A percentile compares a stretch with the other conserved stretches of the same genome.
These are phyloP conservation scores for Montipora foliosa DNA, from an alignment of 64 coral and sea anemone species.

Conservation along the genomic window DNA sequence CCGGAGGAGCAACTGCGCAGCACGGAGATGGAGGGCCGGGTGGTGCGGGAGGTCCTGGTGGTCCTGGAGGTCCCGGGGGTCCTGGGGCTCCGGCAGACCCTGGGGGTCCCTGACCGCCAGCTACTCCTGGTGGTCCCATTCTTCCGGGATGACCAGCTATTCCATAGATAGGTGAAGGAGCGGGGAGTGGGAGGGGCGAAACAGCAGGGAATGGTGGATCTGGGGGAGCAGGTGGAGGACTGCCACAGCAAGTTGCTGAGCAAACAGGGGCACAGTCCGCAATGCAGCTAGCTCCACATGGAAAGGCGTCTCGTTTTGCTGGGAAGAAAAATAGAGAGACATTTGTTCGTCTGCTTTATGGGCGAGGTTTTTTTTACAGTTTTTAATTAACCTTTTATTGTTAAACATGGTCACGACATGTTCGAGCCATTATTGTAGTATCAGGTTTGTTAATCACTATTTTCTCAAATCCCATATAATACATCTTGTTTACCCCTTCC, in stretches of 20 bases:
- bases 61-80: conserved; percentile 66
- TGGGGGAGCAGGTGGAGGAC: conserved; percentile 29
- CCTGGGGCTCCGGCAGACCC: conserved; percentile 3
- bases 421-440: too few species aligned
- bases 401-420: too few species aligned
- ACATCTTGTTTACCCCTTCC: too few species aligned
- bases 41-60: conserved; percentile 67
- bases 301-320: conserved; percentile 31
- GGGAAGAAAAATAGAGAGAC: background rate
- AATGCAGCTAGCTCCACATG: conserved; percentile 4
- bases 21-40: conserved; percentile 54
- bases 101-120: conserved; percentile 4
- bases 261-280: background rate
- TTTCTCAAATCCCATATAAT: too few species aligned
- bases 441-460: too few species aligned
- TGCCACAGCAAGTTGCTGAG: conserved; percentile 12
- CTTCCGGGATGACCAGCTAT: conserved; percentile 14
- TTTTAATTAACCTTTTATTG: background rate
- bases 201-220: conserved; percentile 9
- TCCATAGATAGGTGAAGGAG: conserved; percentile 14
- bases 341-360: background rate
- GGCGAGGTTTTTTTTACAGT: background rate
- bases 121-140: background rate
- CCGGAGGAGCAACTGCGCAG: conserved; percentile 10
- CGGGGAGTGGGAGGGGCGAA: background rate